Evolutionary conservation across 2,888 invertebrate species (phyloP).

Genomic region (Lasioglossum lativentre): DNA sequence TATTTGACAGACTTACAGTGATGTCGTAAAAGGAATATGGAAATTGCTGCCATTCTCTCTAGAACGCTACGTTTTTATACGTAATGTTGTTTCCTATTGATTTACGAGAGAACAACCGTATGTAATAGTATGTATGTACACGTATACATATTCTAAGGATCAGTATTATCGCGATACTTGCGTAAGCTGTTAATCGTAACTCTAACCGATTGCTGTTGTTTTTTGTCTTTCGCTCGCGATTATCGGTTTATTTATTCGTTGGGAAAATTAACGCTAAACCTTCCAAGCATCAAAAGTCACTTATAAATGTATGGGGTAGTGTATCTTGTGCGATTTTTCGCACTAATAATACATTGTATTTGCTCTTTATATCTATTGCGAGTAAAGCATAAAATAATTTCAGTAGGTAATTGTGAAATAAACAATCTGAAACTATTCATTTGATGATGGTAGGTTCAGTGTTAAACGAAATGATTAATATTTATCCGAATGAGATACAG

Average conservation of each 20-base stretch:
- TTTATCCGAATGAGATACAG: neutral
- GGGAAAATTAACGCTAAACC: neutral
- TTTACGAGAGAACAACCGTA: neutral
- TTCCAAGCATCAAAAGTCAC: neutral
- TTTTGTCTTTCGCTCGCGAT: neutral
- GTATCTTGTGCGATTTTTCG: too few species aligned
- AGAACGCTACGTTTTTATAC: constrained; percentile 1
- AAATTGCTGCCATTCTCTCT: constrained; percentile 11
- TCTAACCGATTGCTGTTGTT: neutral
- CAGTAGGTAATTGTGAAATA: neutral
- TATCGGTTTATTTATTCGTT: neutral
- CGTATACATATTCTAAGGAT: neutral
- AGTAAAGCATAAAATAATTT: neutral
- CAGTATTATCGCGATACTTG: neutral
- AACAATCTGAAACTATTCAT: neutral
- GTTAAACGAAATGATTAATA: neutral
- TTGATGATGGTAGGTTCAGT: neutral
- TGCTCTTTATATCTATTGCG: too few species aligned
- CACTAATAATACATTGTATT: too few species aligned
- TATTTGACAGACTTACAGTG: constrained; percentile 7
- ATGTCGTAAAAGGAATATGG: neutral
- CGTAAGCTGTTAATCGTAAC: neutral
- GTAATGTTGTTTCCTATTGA: constrained; percentile 4
- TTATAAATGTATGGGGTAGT: too few species aligned
- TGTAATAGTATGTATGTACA: neutral